Base-by-base conservation (phyloP, 2,113 vertebrate genomes). In the Dasypus novemcinctus region DNA sequence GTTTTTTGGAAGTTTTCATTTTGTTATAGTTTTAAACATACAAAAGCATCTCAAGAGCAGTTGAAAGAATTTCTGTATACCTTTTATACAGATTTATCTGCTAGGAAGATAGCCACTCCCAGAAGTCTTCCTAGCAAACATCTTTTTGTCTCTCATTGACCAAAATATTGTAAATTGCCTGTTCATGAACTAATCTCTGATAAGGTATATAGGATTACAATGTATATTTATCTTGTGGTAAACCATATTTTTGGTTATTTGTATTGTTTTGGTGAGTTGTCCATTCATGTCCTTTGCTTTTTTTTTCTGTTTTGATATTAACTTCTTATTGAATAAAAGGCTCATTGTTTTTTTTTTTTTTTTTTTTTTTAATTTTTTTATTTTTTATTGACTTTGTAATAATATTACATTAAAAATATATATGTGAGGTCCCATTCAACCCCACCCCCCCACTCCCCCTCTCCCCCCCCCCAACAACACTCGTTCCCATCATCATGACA, bases 1-100 rank as follows among this genome's bases (percentile, higher is more conserved):
- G 43, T n/a, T 63, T 87, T 87, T 84, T 31, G 63, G 46, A 75
- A 46, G 49, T 69, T 90, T 95, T 85, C n/a, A 85, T 85, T 89
- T 90, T 90, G n/a, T 69, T 68, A 33, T 46, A 76, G 69, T 61
- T 85, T 71, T 78, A 76, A 69, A 49, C 57, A 54, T 54, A 72
- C 23, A 57, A 29, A 66, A 38, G n/a, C 61, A 20, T 86, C 66
- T 86, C 74, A 75, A 59, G 57, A 64, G 38, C 46, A 64, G 36
- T 86, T 7, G 33, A 81, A 12, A 81, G 68, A 81, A 92, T 57
- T 92, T 6, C 31, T 82, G 20, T 88, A 27, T 88, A 54, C n/a
- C 43, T 21, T 88, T 84, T 75, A 74, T 33, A n/a, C 69, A 81
- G n/a, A 82, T 63, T 41, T 82, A 88, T 38, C 66, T 21, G 29